These are phyloP conservation scores for Cephus sareptanus DNA, from an alignment of 2,888 invertebrate genomes.

Conservation along the genomic window DNA sequence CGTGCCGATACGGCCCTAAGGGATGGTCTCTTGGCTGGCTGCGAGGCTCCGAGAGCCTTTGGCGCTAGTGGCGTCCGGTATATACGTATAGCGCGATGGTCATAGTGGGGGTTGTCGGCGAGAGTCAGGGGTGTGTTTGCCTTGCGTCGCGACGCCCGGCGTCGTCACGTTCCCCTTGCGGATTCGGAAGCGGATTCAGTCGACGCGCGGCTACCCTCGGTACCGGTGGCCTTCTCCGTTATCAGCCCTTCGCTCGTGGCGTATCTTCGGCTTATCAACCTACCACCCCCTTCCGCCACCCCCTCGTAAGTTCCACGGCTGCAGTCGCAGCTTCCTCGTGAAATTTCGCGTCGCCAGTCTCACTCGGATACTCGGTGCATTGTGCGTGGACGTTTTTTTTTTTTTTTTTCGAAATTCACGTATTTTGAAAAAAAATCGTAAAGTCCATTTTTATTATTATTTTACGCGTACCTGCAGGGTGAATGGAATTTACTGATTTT, in stretches of 20 bases:
- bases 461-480: not conserved
- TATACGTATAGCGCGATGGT: not conserved
- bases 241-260: constrained; percentile 4
- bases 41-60: constrained; percentile 14
- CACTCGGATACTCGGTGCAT: not conserved
- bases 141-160: constrained; percentile 33
- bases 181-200: constrained; percentile 49
- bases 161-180: constrained; percentile 36
- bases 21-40: constrained; percentile 29
- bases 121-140: constrained; percentile 25
- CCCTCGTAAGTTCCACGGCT: not conserved
- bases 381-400: not conserved
- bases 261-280: not conserved
- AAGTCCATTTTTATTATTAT: not conserved
- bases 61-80: constrained; percentile 20
- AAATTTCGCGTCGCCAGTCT: not conserved
- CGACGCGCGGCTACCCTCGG: constrained; percentile 48
- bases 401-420: not conserved
- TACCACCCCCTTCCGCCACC: not conserved
- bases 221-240: constrained; percentile 18
- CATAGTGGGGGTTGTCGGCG: constrained; percentile 20
- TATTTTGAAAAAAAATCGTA: not conserved
- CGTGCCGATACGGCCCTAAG: constrained; percentile 41
- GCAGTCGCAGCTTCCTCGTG: not conserved
- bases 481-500: not conserved